These are phyloP conservation scores for Mya arenaria DNA, from an alignment of 1,140 invertebrate species.

Conservation along the genomic window DNA sequence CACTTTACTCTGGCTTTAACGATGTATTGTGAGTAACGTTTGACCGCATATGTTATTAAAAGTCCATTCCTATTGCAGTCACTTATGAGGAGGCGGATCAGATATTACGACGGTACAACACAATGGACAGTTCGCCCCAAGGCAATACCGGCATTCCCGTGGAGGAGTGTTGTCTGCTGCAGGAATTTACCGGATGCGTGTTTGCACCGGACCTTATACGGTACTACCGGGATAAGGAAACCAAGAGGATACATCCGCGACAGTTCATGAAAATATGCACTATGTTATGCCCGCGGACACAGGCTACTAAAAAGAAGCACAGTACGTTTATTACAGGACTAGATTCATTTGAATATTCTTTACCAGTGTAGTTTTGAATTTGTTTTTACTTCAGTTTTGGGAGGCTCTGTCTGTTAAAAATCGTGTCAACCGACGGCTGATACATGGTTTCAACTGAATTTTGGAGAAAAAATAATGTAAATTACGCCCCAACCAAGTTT, in stretches of 20 bases:
- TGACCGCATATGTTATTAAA: no score
- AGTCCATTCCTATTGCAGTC: slow-evolving; percentile 57
- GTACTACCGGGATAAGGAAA: slow-evolving; percentile 52
- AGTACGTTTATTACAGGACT: slow-evolving; percentile 65
- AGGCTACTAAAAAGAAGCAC: slow-evolving; percentile 65
- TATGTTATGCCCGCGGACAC: slow-evolving; percentile 60
- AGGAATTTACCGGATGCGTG: slow-evolving; percentile 68
- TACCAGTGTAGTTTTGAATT: no score
- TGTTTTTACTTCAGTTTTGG: no score
- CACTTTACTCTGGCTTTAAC: no score
- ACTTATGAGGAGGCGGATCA: slow-evolving; percentile 59
- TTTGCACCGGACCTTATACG: slow-evolving; percentile 65
- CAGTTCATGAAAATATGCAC: slow-evolving; percentile 66
- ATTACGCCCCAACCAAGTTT: neutral
- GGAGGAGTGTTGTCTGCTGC: slow-evolving; percentile 62
- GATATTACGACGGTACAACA: slow-evolving; percentile 62
- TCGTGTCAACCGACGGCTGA: no score
- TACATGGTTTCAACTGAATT: no score
- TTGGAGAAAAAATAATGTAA: neutral
- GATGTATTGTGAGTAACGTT: no score
- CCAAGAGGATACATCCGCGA: slow-evolving; percentile 61
- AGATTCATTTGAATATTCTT: no score
- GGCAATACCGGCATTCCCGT: slow-evolving; percentile 62
- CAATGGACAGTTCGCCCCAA: slow-evolving; percentile 61
- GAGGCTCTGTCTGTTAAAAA: no score